Conservation (phyloP, 2,888 invertebrate genomes). For the Hirtodrosophila alboralis region DNA sequence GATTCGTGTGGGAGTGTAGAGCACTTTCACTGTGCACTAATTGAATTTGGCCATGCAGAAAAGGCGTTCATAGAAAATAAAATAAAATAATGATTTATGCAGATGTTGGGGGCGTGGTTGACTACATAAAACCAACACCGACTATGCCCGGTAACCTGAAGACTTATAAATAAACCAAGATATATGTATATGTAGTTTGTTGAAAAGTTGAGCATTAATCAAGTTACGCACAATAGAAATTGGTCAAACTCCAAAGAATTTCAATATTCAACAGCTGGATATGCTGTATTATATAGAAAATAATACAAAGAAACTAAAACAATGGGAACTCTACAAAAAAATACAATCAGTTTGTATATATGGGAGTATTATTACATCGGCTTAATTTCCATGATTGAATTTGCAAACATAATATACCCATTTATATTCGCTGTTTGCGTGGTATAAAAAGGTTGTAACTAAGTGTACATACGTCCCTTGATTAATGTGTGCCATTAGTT, state of each 20-base stretch:
- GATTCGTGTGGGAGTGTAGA: too few relatives aligned
- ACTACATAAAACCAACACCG: background rate
- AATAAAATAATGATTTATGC: slow-evolving; percentile 54
- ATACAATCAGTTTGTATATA: background rate
- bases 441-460: slow-evolving; percentile 29
- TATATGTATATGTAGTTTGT: background rate
- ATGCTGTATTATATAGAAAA: background rate
- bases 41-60: slow-evolving; percentile 54
- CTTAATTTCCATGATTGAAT: too few relatives aligned
- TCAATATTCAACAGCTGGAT: slow-evolving; percentile 1
- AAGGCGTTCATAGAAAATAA: slow-evolving; percentile 41
- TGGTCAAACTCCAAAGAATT: slow-evolving; percentile 5
- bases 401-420: too few relatives aligned
- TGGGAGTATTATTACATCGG: background rate
- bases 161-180: background rate
- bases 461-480: slow-evolving; percentile 39
- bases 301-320: too few relatives aligned
- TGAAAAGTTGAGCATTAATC: slow-evolving; percentile 38
- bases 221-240: slow-evolving; percentile 36
- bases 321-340: too few relatives aligned
- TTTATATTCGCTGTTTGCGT: background rate
- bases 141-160: background rate
- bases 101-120: slow-evolving; percentile 8
- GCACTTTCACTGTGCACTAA: slow-evolving; percentile 35
- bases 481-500: slow-evolving; percentile 56